Percentiles rank a stretch among this genome's conserved stretches.
phyloP scores from a whole-genome alignment of 2,113 vertebrate genomes.

The Kryptolebias marmoratus region DNA sequence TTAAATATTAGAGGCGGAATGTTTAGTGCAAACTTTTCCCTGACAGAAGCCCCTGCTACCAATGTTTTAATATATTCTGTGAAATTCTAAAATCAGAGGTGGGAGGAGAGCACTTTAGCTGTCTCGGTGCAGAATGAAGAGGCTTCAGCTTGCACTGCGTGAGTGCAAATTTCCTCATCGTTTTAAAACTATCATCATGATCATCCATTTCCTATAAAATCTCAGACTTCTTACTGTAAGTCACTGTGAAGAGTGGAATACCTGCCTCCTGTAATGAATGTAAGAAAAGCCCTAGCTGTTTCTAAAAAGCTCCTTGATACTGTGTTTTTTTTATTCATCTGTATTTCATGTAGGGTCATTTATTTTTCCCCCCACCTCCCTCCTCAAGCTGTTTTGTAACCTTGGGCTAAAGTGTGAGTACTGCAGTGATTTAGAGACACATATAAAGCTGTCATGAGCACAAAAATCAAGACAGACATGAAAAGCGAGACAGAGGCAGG shows the following conservation, averaged over 20 bases:
- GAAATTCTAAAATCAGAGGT: slow-evolving; percentile 20
- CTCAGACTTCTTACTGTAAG: slow-evolving; percentile 4
- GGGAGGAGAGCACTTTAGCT: slow-evolving; percentile 9
- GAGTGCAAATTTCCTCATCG: slow-evolving; percentile 18
- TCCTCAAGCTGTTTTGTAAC: slow-evolving; percentile 34
- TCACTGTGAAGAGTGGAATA: background rate
- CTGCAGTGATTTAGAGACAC: slow-evolving; percentile 58
- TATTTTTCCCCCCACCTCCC: slow-evolving; percentile 24
- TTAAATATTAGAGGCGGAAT: background rate
- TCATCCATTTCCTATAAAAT: slow-evolving; percentile 8
- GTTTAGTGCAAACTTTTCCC: background rate
- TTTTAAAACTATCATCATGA: slow-evolving; percentile 12
- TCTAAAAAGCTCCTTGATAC: slow-evolving; percentile 29
- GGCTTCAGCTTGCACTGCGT: slow-evolving; percentile 12
- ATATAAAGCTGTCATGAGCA: slow-evolving; percentile 58
- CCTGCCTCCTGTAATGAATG: slow-evolving; percentile 32
- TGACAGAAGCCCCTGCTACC: too few species aligned
- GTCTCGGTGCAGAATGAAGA: background rate
- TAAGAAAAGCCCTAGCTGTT: slow-evolving; percentile 22
- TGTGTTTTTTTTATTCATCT: slow-evolving; percentile 28
- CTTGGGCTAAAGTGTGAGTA: slow-evolving; percentile 60
- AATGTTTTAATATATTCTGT: background rate
- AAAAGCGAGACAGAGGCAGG: slow-evolving; percentile 24
- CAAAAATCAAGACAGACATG: slow-evolving; percentile 8
- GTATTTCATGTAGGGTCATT: slow-evolving; percentile 43